A percentile compares a stretch with the other conserved stretches of the same genome.
Conservation (phyloP, 2,888 invertebrate species). For the Linhomoeus sp. region DNA sequence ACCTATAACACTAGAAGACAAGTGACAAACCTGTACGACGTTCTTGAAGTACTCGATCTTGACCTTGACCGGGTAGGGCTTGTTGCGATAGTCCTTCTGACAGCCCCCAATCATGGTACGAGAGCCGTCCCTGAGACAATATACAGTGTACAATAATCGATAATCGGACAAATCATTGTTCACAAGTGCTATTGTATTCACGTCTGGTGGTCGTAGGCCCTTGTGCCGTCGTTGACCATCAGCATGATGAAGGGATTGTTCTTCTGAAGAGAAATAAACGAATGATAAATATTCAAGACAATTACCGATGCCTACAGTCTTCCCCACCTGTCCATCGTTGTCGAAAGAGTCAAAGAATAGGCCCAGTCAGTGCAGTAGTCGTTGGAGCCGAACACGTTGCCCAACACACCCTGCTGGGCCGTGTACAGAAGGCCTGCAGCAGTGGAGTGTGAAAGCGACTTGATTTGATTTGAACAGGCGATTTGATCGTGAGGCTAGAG, state of each 20-base stretch:
- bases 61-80: conserved; percentile 81
- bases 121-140: conserved; percentile 4
- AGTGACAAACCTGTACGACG: conserved; percentile 62
- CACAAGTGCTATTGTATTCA: conserved; percentile 31
- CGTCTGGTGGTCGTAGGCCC: conserved; percentile 79
- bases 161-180: no score
- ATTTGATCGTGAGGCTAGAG: no score
- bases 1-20: no score
- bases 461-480: no score
- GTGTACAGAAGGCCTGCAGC: no score
- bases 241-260: conserved; percentile 57
- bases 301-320: no score
- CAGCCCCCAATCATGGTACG: conserved; percentile 46
- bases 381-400: conserved; percentile 88
- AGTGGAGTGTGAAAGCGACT: no score
- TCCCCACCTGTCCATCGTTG: conserved; percentile 56
- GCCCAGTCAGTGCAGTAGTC: conserved; percentile 89
- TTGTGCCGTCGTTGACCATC: conserved; percentile 78
- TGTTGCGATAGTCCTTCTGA: conserved; percentile 86
- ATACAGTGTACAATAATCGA: no score
- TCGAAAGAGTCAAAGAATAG: conserved; percentile 95
- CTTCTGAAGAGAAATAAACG: conserved; percentile 17
- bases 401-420: conserved; percentile 54
- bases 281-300: no score
- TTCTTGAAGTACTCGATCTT: conserved; percentile 81